phyloP scores from a whole-genome alignment of 1,140 invertebrate genomes.

The Neodiprion pinetum region DNA sequence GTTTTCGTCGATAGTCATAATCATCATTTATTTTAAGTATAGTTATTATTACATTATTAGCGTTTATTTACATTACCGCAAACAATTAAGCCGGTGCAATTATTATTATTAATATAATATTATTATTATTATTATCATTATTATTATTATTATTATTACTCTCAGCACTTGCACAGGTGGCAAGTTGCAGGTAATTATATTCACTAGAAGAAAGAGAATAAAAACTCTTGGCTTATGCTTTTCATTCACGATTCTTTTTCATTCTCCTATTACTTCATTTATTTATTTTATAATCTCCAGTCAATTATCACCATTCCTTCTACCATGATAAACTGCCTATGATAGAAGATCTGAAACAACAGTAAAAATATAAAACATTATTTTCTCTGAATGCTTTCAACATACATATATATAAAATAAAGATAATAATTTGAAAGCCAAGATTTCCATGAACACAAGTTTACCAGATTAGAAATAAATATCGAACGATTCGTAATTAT shows the following conservation, averaged over 20 bases:
- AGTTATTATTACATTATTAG: background rate
- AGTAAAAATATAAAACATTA: background rate
- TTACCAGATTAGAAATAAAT: background rate
- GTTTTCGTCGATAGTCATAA: background rate
- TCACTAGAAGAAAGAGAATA: too few species aligned
- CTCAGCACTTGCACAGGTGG: background rate
- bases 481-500: background rate
- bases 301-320: background rate
- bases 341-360: background rate
- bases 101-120: background rate
- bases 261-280: background rate
- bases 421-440: background rate
- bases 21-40: background rate
- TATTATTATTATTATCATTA: background rate
- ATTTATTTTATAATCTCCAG: background rate
- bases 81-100: background rate
- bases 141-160: background rate
- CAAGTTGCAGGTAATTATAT: background rate
- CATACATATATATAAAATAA: background rate
- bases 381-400: too few species aligned
- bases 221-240: background rate
- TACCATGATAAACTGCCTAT: background rate
- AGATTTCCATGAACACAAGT: background rate
- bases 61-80: background rate
- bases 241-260: background rate